A percentile compares a stretch with the other conserved stretches of the same genome.
Conservation (phyloP, 2,113 vertebrate genomes). For the Charadrius vociferus region DNA sequence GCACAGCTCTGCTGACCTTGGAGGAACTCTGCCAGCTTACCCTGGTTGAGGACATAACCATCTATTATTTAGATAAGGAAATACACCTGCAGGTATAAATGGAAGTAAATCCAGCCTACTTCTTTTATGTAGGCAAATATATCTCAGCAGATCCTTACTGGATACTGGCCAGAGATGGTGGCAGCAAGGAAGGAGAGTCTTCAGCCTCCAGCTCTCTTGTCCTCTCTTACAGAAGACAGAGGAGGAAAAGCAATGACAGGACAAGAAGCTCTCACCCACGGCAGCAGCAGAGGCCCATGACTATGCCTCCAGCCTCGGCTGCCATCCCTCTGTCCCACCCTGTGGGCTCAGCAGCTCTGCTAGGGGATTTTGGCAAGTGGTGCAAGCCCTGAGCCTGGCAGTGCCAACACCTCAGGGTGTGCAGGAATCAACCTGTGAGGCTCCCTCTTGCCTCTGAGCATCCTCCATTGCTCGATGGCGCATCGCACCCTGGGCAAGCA, state of each 20-base stretch:
- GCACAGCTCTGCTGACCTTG: neutral
- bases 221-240: neutral
- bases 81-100: conserved; percentile 10
- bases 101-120: conserved; percentile 16
- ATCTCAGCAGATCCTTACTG: neutral
- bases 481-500: too few relatives aligned
- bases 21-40: conserved; percentile 22
- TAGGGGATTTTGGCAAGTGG: neutral
- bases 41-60: neutral
- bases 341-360: accelerated
- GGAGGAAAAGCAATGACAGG: neutral
- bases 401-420: neutral
- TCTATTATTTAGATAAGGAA: conserved; percentile 43
- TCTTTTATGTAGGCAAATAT: conserved; percentile 9
- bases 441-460: neutral
- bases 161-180: neutral
- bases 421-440: neutral
- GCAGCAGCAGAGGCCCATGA: neutral
- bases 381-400: neutral
- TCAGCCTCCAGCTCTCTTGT: neutral
- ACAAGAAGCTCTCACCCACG: accelerated
- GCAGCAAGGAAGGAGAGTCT: neutral
- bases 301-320: accelerated
- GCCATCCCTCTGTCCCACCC: neutral
- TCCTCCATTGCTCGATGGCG: neutral